Evolutionary conservation across 2,113 vertebrate genomes (phyloP).

Genomic region (Hydropotes inermis): DNA sequence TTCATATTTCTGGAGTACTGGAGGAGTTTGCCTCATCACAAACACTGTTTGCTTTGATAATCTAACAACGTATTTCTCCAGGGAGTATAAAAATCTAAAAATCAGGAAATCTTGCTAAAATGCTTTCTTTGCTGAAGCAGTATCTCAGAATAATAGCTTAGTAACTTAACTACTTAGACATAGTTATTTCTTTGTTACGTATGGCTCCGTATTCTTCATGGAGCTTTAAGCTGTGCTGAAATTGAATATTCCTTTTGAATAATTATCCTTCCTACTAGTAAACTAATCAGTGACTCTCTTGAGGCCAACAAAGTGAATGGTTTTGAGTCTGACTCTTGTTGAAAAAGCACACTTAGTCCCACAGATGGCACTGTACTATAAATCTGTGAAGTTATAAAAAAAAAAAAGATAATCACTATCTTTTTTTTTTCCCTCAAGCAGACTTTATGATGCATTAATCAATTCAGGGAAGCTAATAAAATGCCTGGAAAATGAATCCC

Average conservation of each 20-base stretch:
- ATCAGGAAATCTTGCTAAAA: not conserved
- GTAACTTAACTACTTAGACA: not conserved
- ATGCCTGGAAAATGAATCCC: slow-evolving; percentile 55
- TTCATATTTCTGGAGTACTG: fast-evolving
- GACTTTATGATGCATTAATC: slow-evolving; percentile 67
- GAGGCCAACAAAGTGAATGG: not conserved
- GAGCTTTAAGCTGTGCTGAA: not conserved
- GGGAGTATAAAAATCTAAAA: not conserved
- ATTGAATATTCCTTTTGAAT: not conserved
- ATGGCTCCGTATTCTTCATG: not conserved
- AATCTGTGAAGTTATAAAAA: not conserved
- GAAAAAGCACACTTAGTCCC: not conserved
- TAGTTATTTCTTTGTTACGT: not conserved
- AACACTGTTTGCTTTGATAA: not conserved
- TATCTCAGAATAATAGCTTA: not conserved
- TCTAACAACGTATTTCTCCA: not conserved
- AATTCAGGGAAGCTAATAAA: slow-evolving; percentile 65
- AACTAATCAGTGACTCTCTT: not conserved
- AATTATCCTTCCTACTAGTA: not conserved
- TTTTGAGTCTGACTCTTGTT: not conserved
- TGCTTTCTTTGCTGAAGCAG: not conserved
- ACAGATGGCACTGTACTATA: slow-evolving; percentile 80
- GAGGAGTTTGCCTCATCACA: not conserved
- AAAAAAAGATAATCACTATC: not conserved
- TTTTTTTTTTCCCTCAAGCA: slow-evolving; percentile 34